Percentiles rank a stretch among this genome's conserved stretches.
These are phyloP conservation scores for Pollenia labialis DNA, from an alignment of 2,888 invertebrate species.

Conservation along the genomic window DNA sequence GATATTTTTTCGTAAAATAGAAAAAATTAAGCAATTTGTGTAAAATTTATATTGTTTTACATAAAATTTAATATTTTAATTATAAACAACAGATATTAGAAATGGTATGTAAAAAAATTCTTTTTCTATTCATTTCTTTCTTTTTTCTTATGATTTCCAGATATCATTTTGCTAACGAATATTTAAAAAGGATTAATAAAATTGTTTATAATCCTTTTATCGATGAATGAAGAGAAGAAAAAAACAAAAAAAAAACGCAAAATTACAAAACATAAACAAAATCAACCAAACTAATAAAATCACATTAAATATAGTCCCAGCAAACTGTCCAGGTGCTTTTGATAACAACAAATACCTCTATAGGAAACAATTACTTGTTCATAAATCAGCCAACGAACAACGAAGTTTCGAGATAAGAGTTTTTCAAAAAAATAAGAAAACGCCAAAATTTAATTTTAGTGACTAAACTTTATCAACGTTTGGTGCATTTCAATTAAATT, in stretches of 20 bases:
- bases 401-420: constrained; percentile 46
- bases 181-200: constrained; percentile 45
- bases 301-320: constrained; percentile 11
- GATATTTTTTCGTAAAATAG: no score
- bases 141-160: constrained; percentile 76
- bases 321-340: constrained; percentile 58
- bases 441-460: constrained; percentile 15
- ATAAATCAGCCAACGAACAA: constrained; percentile 67
- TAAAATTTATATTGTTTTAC: no score
- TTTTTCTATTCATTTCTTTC: constrained; percentile 28
- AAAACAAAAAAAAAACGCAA: constrained; percentile 59
- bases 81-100: no score
- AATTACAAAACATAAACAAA: constrained; percentile 35
- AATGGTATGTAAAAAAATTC: no score
- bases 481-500: constrained; percentile 3
- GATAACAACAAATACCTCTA: constrained; percentile 55
- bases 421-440: background rate
- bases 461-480: background rate
- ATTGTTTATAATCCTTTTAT: constrained; percentile 73
- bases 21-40: no score
- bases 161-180: constrained; percentile 80
- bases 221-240: constrained; percentile 66
- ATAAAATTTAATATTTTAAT: no score
- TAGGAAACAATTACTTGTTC: constrained; percentile 56
- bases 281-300: constrained; percentile 1